Percentiles rank a stretch among this genome's conserved stretches.
These are phyloP conservation scores for Stegophylla sp. DNA, from an alignment of 2,888 invertebrate genomes.

Conservation along the genomic window DNA sequence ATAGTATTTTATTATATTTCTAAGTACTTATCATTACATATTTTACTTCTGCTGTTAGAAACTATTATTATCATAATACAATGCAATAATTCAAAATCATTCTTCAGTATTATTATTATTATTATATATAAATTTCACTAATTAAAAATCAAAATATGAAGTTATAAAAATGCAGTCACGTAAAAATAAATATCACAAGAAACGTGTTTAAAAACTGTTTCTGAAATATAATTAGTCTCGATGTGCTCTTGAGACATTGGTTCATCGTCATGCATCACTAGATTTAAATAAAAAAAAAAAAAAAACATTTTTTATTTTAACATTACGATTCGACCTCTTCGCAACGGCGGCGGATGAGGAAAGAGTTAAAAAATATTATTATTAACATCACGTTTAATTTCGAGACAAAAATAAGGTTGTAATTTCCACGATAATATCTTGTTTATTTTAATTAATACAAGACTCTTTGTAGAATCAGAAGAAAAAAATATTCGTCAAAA, in stretches of 20 bases:
- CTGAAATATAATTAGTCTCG: background rate
- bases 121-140: background rate
- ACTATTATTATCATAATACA: too few species aligned
- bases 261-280: background rate
- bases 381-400: slow-evolving; percentile 1
- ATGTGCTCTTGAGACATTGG: background rate
- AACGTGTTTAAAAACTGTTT: background rate
- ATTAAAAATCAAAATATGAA: background rate
- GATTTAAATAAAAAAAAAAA: background rate
- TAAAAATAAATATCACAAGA: background rate
- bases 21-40: too few species aligned
- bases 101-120: too few species aligned
- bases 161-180: background rate
- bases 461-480: background rate
- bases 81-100: too few species aligned
- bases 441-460: slow-evolving; percentile 35
- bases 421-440: background rate
- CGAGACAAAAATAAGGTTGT: background rate
- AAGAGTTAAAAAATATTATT: slow-evolving; percentile 14
- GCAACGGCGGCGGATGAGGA: background rate
- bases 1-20: too few species aligned
- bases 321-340: background rate
- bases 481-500: background rate
- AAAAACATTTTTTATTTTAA: slow-evolving; percentile 6
- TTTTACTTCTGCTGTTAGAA: too few species aligned